A percentile compares a stretch with the other conserved stretches of the same genome.
phyloP scores from a whole-genome alignment of 2,797 vertebrate genomes.

The Eospalax fontanierii region DNA sequence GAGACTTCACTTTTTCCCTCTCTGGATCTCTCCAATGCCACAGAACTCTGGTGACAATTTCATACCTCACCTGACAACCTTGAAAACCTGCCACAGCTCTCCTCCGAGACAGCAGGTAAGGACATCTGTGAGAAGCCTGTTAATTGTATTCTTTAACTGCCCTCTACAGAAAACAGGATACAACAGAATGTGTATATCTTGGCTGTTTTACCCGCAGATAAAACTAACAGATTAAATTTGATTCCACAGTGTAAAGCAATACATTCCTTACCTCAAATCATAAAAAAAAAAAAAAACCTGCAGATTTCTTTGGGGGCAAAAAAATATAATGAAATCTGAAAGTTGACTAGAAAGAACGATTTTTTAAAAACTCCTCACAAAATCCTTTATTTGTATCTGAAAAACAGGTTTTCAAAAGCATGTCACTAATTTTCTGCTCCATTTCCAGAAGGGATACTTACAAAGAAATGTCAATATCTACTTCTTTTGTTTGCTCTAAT shows the following conservation, averaged over 20 bases:
- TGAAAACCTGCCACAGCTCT: slow-evolving; percentile 61
- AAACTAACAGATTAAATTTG: slow-evolving; percentile 53
- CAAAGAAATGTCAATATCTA: not conserved
- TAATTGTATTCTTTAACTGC: slow-evolving; percentile 64
- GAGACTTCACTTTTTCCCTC: slow-evolving; percentile 49
- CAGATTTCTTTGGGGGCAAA: not conserved
- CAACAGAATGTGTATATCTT: not conserved
- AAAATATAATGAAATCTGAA: not conserved
- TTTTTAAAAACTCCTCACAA: not conserved
- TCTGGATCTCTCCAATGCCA: slow-evolving; percentile 30
- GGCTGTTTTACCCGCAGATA: slow-evolving; percentile 41
- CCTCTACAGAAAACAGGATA: slow-evolving; percentile 64
- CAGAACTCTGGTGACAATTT: slow-evolving; percentile 43
- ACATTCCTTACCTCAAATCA: not conserved
- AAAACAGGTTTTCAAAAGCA: slow-evolving; percentile 18
- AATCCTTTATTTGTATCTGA: not conserved
- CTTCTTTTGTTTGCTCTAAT: not conserved
- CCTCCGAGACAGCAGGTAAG: slow-evolving; percentile 39
- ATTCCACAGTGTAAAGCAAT: slow-evolving; percentile 29
- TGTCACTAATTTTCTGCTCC: slow-evolving; percentile 10
- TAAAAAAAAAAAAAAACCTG: slow-evolving; percentile 41
- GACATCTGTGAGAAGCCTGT: slow-evolving; percentile 49
- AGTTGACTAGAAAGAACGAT: not conserved
- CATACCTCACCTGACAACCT: slow-evolving; percentile 66
- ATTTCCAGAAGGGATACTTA: slow-evolving; percentile 34